A percentile compares a stretch with the other conserved stretches of the same genome.
These are phyloP conservation scores for Aphrocallistes beatrix DNA, from an alignment of 37 sponge, comb jelly and placozoan species.

Conservation along the genomic window DNA sequence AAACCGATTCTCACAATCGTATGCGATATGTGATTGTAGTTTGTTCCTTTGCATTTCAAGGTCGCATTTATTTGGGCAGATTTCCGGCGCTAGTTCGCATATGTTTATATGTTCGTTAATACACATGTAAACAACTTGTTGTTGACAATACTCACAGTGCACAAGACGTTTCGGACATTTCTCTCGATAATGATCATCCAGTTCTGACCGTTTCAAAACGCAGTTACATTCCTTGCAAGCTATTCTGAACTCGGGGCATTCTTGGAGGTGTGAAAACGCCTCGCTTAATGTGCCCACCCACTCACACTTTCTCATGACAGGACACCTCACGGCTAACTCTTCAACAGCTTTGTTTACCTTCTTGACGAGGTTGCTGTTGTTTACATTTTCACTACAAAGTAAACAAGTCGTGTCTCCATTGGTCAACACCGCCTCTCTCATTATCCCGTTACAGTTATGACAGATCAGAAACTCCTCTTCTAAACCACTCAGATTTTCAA, in stretches of 20 bases:
- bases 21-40: too few species aligned
- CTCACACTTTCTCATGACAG: not conserved
- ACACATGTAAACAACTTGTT: not conserved
- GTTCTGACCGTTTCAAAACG: not conserved
- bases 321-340: not conserved
- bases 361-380: not conserved
- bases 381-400: not conserved
- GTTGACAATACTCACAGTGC: conserved; percentile 1
- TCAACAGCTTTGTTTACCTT: not conserved
- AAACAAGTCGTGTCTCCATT: not conserved
- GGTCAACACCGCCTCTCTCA: not conserved
- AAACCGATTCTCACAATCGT: too few species aligned
- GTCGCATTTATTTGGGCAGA: not conserved
- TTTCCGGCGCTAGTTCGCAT: not conserved
- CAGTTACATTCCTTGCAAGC: not conserved
- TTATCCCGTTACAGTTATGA: not conserved
- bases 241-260: not conserved
- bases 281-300: not conserved
- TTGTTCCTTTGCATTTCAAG: not conserved
- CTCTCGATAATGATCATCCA: not conserved
- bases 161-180: not conserved
- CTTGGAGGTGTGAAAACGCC: not conserved
- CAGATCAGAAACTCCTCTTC: too few species aligned
- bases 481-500: too few species aligned
- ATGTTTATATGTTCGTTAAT: not conserved